Evolutionary conservation across 2,113 vertebrate species (phyloP), one percentile per base, ranked within the genome.

Genomic region (Saguinus imperator): DNA sequence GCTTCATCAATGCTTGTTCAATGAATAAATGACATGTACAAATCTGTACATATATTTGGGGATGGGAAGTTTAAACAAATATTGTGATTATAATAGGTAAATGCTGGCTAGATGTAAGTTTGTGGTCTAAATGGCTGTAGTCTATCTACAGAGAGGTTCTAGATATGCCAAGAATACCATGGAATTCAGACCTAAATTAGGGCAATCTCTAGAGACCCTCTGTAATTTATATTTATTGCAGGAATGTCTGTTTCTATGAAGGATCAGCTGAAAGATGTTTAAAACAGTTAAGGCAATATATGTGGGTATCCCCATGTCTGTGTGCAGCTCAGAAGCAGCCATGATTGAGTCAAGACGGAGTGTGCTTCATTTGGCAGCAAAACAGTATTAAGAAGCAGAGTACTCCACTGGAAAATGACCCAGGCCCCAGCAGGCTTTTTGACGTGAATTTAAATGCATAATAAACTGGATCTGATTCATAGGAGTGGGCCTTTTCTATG

Each of bases 181-280:
- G n/a, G n/a, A 93, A 85, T 96, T 93, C 68, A 79, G 72, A 93
- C n/a, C 23, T 80, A 45, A 96, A 77, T 40, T 94, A 92, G 70
- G 32, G 40, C n/a, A 87, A 77, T 87, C 27, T 35, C 35, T 84
- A 90, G 48, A 91, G 70, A 96, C 27, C 27, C 23, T 50, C 25
- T 85, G 8, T 81, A 87, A 94, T 90, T 87, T 76, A 25, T 68
- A 72, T 85, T 95, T 29, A 84, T 45, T 48, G 29, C 16, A 94
- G 64, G 64, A 25, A 8, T 96, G 23, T 75, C 50, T 81, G 12
- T 95, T 97, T 96, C 58, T 5, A 89, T 50, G 61, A 45, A 93
- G 29, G 75, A 66, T 29, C 64, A 88, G 73, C 27, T 94, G 66
- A 91, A 92, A 87, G 75, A 13, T 91, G 72, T 81, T 55, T 43